Percentiles rank a stretch among this genome's conserved stretches.
These are phyloP conservation scores for Phyllostomus discolor DNA, from an alignment of 2,113 vertebrate species.

Conservation along the genomic window DNA sequence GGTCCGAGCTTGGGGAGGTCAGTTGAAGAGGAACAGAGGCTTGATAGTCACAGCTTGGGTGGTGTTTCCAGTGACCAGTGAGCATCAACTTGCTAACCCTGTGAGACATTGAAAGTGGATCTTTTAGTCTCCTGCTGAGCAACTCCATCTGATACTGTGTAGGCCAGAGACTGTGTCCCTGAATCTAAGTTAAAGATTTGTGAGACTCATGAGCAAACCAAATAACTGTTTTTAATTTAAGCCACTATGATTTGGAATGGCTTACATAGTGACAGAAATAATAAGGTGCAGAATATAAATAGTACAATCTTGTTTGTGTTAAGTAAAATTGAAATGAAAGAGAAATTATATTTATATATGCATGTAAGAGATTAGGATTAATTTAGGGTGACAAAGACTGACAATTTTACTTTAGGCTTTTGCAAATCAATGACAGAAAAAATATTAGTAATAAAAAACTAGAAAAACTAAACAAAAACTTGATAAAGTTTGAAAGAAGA, in stretches of 20 bases:
- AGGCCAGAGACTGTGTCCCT: not conserved
- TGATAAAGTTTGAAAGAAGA: not conserved
- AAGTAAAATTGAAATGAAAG: not conserved
- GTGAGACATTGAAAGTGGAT: not conserved
- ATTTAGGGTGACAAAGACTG: not conserved
- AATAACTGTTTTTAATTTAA: not conserved
- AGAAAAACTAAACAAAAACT: not conserved
- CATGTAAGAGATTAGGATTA: not conserved
- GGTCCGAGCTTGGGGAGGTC: not conserved
- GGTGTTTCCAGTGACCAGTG: not conserved
- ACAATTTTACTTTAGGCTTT: not conserved
- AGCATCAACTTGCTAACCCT: not conserved
- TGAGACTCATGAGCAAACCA: not conserved
- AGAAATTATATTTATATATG: not conserved
- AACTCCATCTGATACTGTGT: too few relatives aligned
- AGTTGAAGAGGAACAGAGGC: not conserved
- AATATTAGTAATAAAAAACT: not conserved
- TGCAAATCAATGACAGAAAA: not conserved
- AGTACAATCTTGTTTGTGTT: not conserved
- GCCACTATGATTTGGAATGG: not conserved
- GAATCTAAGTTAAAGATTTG: not conserved
- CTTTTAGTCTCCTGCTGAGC: not conserved
- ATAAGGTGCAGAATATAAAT: not conserved
- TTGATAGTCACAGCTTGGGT: not conserved
- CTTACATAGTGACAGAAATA: not conserved